Conservation (phyloP, 2,888 invertebrate genomes). For the Penaeus monodon region DNA sequence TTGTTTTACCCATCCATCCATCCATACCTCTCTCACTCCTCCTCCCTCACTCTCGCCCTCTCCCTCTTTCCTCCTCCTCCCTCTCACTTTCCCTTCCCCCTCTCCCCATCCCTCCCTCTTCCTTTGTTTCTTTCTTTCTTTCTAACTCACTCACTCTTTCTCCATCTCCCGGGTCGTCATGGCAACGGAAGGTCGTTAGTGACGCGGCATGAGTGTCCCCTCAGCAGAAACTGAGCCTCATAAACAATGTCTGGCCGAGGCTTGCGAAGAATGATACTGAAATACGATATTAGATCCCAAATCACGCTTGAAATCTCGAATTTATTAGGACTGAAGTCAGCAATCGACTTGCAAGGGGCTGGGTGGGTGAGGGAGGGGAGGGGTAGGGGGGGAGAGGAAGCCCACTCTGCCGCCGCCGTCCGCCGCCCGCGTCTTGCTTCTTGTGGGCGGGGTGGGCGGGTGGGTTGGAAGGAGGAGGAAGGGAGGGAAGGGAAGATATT, state of each 20-base stretch:
- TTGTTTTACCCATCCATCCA: too few relatives aligned
- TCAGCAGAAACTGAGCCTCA: not conserved
- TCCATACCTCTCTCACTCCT: too few relatives aligned
- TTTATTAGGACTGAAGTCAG: slow-evolving; percentile 46
- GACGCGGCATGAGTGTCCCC: not conserved
- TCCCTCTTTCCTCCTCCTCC: too few relatives aligned
- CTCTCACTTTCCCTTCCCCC: too few relatives aligned
- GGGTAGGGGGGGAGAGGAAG: not conserved
- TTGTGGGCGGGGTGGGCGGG: not conserved
- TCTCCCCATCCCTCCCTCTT: too few relatives aligned
- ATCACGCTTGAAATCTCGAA: slow-evolving; percentile 46
- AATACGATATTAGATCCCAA: slow-evolving; percentile 47
- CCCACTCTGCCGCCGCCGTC: slow-evolving; percentile 11
- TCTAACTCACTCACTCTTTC: too few relatives aligned
- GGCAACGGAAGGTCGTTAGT: not conserved
- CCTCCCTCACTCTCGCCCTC: too few relatives aligned
- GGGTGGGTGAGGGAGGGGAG: too few relatives aligned
- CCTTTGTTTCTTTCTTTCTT: too few relatives aligned
- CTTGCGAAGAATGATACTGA: slow-evolving; percentile 34
- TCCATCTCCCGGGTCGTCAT: slow-evolving; percentile 3
- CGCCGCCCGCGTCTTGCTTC: not conserved
- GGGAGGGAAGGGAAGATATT: not conserved
- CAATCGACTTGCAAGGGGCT: not conserved
- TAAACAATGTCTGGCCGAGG: slow-evolving; percentile 4
- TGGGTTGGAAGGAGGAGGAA: not conserved